phyloP scores from a whole-genome alignment of 2,113 vertebrate species.

The Pandion haliaetus region DNA sequence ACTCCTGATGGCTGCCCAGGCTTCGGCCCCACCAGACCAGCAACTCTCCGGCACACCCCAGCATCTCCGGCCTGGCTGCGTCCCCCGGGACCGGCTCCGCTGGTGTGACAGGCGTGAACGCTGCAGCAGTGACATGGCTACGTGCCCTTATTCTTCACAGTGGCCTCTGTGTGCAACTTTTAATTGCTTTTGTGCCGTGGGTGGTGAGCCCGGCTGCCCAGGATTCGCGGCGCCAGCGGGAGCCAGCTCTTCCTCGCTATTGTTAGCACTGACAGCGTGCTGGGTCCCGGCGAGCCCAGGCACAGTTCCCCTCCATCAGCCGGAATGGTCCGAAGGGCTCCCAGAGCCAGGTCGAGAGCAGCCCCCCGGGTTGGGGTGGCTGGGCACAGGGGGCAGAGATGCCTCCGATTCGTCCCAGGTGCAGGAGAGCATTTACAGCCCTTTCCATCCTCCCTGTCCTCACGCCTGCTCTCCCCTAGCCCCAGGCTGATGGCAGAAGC shows the following conservation, averaged over 20 bases:
- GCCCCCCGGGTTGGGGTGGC: too few relatives aligned
- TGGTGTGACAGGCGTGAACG: constrained; percentile 4
- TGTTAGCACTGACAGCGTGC: background rate
- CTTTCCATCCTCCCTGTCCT: background rate
- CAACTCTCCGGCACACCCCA: background rate
- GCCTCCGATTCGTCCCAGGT: too few relatives aligned
- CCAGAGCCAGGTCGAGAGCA: background rate
- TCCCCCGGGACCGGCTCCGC: background rate
- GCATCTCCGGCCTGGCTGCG: accelerated
- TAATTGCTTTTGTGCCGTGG: constrained; percentile 59
- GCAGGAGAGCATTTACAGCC: background rate
- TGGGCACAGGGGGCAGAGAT: background rate
- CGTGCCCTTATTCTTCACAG: constrained; percentile 29
- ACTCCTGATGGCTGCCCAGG: accelerated
- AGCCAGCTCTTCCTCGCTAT: background rate
- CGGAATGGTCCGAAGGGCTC: background rate
- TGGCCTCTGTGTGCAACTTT: constrained; percentile 44
- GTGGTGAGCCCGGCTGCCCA: constrained; percentile 17
- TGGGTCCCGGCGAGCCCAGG: background rate
- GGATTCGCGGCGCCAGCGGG: background rate
- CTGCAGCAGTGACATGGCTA: background rate
- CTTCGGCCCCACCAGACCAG: accelerated
- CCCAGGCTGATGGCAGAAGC: background rate
- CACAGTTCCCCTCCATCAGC: background rate
- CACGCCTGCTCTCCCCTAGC: background rate